These are phyloP conservation scores for Elachura formosa DNA, from an alignment of 2,113 vertebrate genomes.

Conservation along the genomic window DNA sequence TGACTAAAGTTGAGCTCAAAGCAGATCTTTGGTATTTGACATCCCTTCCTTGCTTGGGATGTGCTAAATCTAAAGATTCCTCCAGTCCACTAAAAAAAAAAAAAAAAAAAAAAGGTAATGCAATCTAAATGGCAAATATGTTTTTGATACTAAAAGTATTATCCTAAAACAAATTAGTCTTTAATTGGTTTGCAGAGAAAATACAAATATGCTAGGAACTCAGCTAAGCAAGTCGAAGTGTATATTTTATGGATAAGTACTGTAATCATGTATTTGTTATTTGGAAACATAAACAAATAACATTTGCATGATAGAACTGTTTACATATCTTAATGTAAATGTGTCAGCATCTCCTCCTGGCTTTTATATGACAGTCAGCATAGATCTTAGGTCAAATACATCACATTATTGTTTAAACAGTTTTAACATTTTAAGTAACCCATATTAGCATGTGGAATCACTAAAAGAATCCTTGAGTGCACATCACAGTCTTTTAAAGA, in stretches of 20 bases:
- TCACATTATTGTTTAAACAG: not conserved
- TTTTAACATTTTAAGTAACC: not conserved
- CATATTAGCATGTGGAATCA: not conserved
- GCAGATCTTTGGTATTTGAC: not conserved
- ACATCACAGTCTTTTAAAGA: not conserved
- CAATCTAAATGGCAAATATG: not conserved
- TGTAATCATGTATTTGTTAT: not conserved
- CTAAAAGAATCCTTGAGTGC: not conserved
- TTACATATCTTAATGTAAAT: not conserved
- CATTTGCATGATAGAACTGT: not conserved
- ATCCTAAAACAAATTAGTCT: not conserved
- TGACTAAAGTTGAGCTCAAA: not conserved
- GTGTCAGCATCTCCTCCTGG: not conserved
- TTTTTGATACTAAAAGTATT: not conserved
- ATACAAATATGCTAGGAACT: not conserved
- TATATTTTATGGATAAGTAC: not conserved
- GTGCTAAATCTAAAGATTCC: not conserved
- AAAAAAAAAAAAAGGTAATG: not conserved
- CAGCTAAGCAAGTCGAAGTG: not conserved
- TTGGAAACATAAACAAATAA: constrained; percentile 8
- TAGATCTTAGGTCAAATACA: not conserved
- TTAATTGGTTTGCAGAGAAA: not conserved
- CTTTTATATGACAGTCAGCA: not conserved
- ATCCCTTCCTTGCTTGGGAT: not conserved
- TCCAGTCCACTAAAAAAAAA: not conserved